phyloP scores from a whole-genome alignment of 2,888 invertebrate species.

The Polylopha cassiicola region DNA sequence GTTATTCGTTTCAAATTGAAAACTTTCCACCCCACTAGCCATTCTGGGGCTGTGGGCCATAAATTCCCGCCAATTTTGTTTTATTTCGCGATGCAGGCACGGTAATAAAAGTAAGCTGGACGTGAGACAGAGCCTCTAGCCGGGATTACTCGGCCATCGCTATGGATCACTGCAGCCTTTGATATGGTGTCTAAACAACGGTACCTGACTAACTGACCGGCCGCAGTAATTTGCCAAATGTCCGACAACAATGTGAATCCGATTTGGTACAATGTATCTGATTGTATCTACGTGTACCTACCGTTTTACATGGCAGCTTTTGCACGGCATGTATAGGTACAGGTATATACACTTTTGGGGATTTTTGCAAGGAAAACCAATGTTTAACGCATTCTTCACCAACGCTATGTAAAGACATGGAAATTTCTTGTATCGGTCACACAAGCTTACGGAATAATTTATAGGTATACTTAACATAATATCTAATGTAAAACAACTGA shows the following conservation, averaged over 20 bases:
- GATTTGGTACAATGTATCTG: slow-evolving; percentile 2
- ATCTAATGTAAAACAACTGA: no score
- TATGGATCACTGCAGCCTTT: slow-evolving; percentile 69
- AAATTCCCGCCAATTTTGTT: slow-evolving; percentile 77
- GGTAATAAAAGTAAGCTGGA: slow-evolving; percentile 77
- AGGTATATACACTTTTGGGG: no score
- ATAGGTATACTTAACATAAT: no score
- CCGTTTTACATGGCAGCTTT: slow-evolving; percentile 1
- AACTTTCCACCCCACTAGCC: slow-evolving; percentile 75
- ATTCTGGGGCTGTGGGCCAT: slow-evolving; percentile 67
- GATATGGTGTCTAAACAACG: slow-evolving; percentile 66
- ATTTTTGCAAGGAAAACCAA: no score
- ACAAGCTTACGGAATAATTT: no score
- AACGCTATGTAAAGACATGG: no score
- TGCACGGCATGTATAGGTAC: background rate
- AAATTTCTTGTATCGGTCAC: no score
- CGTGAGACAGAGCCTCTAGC: slow-evolving; percentile 73
- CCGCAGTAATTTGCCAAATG: slow-evolving; percentile 23
- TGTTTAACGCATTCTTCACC: no score
- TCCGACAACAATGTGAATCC: slow-evolving; percentile 4
- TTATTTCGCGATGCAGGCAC: slow-evolving; percentile 74
- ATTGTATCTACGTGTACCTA: background rate
- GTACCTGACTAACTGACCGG: slow-evolving; percentile 52
- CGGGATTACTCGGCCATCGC: slow-evolving; percentile 71
- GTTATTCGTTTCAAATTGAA: slow-evolving; percentile 77